phyloP scores from a whole-genome alignment of 2,113 vertebrate species.

The Macquaria australasica region DNA sequence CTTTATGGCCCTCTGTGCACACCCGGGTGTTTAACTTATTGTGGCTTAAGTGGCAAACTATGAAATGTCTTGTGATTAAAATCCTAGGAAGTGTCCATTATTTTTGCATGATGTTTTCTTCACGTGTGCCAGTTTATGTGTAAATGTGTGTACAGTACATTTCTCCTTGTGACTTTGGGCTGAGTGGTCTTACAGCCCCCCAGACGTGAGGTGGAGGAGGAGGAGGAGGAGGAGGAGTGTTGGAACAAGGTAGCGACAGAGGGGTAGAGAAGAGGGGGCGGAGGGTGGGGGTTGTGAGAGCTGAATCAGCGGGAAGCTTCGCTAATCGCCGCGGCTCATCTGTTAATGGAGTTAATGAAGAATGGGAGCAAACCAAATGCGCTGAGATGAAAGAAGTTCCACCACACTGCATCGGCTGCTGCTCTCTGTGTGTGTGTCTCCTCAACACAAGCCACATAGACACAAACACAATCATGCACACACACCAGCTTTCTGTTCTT shows the following conservation, averaged over 20 bases:
- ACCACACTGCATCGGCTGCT: constrained; percentile 85
- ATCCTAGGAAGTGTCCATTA: constrained; percentile 16
- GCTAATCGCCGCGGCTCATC: constrained; percentile 89
- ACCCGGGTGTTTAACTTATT: constrained; percentile 58
- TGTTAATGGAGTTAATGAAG: constrained; percentile 92
- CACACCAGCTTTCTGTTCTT: constrained; percentile 42
- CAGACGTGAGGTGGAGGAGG: constrained; percentile 64
- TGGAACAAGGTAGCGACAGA: constrained; percentile 73
- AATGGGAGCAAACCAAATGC: constrained; percentile 87
- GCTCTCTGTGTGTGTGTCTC: constrained; percentile 68
- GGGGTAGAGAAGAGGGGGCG: constrained; percentile 52
- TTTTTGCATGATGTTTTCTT: not conserved
- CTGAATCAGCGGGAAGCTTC: constrained; percentile 88
- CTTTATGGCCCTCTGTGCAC: constrained; percentile 68
- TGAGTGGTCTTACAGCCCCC: constrained; percentile 70
- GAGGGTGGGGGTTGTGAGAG: constrained; percentile 71
- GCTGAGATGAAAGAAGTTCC: constrained; percentile 90
- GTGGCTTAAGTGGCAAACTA: constrained; percentile 58
- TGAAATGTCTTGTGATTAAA: constrained; percentile 53
- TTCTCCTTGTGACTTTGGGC: constrained; percentile 67
- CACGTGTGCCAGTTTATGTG: constrained; percentile 16
- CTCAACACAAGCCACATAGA: constrained; percentile 44
- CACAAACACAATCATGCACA: constrained; percentile 40
- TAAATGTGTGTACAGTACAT: not conserved
- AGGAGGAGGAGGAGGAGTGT: constrained; percentile 57